Evolutionary conservation across 1,140 invertebrate genomes (phyloP).

Genomic region (Solenopsis fugax): DNA sequence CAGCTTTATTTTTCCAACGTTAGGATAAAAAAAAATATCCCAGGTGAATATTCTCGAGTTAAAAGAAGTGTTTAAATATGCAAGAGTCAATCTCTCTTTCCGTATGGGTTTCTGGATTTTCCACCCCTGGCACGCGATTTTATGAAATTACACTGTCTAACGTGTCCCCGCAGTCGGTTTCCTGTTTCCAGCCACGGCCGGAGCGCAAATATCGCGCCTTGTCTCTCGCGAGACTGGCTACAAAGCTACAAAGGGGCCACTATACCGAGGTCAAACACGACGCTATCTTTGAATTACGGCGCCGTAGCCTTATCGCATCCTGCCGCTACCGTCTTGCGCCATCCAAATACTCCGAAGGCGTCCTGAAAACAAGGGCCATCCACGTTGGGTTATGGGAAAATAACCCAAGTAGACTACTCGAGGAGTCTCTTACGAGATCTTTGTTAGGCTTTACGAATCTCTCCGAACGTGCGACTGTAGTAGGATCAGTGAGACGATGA

Average conservation of each 20-base stretch:
- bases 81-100: neutral
- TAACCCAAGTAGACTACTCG: conserved; percentile 51
- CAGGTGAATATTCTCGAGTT: no score
- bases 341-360: conserved; percentile 71
- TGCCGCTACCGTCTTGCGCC: conserved; percentile 79
- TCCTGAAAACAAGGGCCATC: conserved; percentile 67
- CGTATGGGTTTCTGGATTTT: conserved; percentile 47
- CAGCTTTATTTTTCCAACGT: no score
- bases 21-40: no score
- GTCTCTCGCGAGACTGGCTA: conserved; percentile 53
- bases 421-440: conserved; percentile 40
- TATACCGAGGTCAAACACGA: conserved; percentile 71
- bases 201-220: conserved; percentile 59
- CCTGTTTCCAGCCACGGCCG: conserved; percentile 42
- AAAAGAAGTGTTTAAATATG: conserved; percentile 9
- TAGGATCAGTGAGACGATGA: neutral
- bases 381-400: conserved; percentile 60
- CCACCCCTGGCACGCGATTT: neutral
- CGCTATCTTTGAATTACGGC: conserved; percentile 80
- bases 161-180: conserved; percentile 33
- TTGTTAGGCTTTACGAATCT: conserved; percentile 3
- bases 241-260: conserved; percentile 70
- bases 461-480: neutral
- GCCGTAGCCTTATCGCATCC: conserved; percentile 75
- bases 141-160: neutral